Conservation (phyloP, 2,888 invertebrate species). For the Seira sanloemensis region DNA sequence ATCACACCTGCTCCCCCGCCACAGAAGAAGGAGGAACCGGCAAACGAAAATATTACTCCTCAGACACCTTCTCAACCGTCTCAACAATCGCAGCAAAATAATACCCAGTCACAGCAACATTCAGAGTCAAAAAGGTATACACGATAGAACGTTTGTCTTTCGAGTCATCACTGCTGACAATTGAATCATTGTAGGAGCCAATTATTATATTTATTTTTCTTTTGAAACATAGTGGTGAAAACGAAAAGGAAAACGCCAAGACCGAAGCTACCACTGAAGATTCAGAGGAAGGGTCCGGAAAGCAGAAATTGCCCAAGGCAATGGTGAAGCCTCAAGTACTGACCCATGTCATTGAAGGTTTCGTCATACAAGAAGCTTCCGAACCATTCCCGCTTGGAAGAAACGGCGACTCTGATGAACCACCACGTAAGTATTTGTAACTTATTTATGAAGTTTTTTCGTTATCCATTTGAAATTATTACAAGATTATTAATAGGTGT, state of each 20-base stretch:
- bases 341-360: constrained; percentile 97
- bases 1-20: constrained; percentile 72
- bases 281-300: constrained; percentile 63
- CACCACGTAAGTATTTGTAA: constrained; percentile 85
- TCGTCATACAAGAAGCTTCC: constrained; percentile 94
- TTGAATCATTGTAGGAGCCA: too few relatives aligned
- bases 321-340: constrained; percentile 96
- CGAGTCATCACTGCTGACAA: not conserved
- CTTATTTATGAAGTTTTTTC: too few relatives aligned
- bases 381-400: constrained; percentile 88
- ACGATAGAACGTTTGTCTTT: not conserved
- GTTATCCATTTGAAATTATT: too few relatives aligned
- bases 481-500: constrained; percentile 1
- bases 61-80: constrained; percentile 5
- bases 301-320: constrained; percentile 82
- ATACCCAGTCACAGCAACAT: constrained; percentile 22
- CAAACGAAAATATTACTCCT: constrained; percentile 26
- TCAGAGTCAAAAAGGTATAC: constrained; percentile 32
- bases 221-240: constrained; percentile 57
- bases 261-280: constrained; percentile 62
- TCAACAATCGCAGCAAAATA: constrained; percentile 29
- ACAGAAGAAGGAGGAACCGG: constrained; percentile 59
- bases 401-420: constrained; percentile 83
- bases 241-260: constrained; percentile 72
- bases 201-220: too few relatives aligned